Evolutionary conservation across 2,888 invertebrate species (phyloP), one percentile per base, ranked within the genome.

Genomic region (Hypomecis punctinalis): DNA sequence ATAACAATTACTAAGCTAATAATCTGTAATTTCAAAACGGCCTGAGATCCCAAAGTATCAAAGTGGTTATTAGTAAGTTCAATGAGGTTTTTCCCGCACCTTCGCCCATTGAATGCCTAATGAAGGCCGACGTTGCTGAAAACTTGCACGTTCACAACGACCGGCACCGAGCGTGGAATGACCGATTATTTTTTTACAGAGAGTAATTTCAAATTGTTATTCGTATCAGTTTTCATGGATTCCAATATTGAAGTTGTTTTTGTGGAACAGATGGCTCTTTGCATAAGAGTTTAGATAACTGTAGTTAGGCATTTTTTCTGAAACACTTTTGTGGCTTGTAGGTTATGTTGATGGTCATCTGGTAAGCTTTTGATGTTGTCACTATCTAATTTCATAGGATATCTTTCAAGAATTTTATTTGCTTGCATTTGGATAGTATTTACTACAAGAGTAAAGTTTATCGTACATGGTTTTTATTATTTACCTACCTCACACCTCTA

Each of bases 71-170:
- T 71, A 75, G 76, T 69, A 85, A 87, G 79, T 88, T 84, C 79
- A 78, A 87, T 86, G 83, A 81, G 85, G 81, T 86, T 85, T 83
- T 85, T 83, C 78, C 67, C 77, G 73, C 71, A 63, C 75, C 69
- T 68, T 70, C 69, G 67, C 70, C 72, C 57, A 51, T 49, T 71
- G 85, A 84, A 86, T 85, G 73, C 77, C 80, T 85, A 87, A 84
- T 81, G 81, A 76, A 73, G 68, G 64, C 11, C 37, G 40, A 5
- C 36, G 11, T 58, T 66, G 40, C 40, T 66, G 61, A 68, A 70
- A 69, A 71, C 68, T 63, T 68, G 61, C 71, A 71, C 69, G 73
- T 73, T 68, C 67, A 63, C 66, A 64, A 68, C 67, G 70, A 69
- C 70, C 67, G 65, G 57, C 54, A 65, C 63, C 61, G 68, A 52